phyloP scores from a whole-genome alignment of 1,140 invertebrate species.

The Ctenoplectra terminalis region DNA sequence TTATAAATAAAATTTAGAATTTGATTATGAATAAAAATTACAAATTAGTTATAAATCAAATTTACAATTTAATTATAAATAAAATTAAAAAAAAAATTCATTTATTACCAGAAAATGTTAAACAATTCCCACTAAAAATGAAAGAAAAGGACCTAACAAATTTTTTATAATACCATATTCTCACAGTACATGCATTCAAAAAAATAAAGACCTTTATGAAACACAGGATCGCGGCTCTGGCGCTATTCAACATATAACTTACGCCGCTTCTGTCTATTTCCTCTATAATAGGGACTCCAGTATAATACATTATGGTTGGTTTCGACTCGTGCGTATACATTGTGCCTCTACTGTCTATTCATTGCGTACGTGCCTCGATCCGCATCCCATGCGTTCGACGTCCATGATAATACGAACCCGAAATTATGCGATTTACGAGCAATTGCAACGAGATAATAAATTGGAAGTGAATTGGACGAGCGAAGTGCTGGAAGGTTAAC shows the following conservation, averaged over 20 bases:
- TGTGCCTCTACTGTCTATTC: conserved; percentile 12
- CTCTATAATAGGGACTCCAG: conserved; percentile 16
- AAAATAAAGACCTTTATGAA: conserved; percentile 3
- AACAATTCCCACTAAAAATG: no score
- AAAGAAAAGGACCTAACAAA: neutral
- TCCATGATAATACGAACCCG: conserved; percentile 7
- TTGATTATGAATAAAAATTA: no score
- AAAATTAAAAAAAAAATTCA: no score
- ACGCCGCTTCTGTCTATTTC: conserved; percentile 13
- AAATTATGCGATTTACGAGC: conserved; percentile 36
- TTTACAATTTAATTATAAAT: no score
- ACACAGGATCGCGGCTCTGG: neutral
- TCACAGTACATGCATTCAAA: neutral
- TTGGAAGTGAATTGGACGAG: conserved; percentile 2
- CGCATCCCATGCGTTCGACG: neutral
- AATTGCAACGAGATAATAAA: conserved; percentile 22
- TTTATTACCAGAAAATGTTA: no score
- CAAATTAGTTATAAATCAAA: no score
- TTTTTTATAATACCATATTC: neutral
- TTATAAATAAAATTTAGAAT: no score
- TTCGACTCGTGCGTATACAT: neutral
- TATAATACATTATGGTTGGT: conserved; percentile 33
- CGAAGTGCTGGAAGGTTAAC: neutral
- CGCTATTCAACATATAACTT: conserved; percentile 25
- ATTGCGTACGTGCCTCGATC: neutral